Evolutionary conservation across 2,888 invertebrate species (phyloP).

Genomic region (Prosopocoilus inquinatus): DNA sequence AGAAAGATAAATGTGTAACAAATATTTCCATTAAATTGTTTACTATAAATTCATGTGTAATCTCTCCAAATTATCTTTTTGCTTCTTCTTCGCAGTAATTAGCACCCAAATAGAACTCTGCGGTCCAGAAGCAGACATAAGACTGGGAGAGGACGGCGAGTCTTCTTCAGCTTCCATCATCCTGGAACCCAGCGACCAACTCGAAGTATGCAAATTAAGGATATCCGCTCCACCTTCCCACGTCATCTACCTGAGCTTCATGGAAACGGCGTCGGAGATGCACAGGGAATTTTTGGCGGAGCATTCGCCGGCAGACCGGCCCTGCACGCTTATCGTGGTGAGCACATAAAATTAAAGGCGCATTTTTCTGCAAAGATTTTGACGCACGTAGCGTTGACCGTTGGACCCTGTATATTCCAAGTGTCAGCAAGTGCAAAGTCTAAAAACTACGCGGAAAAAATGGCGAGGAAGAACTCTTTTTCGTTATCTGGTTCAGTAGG

Average conservation of each 20-base stretch:
- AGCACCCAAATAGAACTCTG: neutral
- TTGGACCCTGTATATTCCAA: neutral
- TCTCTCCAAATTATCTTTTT: too few species aligned
- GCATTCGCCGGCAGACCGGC: slow-evolving; percentile 21
- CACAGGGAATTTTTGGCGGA: slow-evolving; percentile 19
- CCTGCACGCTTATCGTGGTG: slow-evolving; percentile 39
- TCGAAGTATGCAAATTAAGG: slow-evolving; percentile 31
- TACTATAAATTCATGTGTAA: too few species aligned
- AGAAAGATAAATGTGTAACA: too few species aligned
- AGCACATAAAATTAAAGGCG: slow-evolving; percentile 24
- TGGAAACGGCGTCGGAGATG: slow-evolving; percentile 12
- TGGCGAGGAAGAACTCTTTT: neutral
- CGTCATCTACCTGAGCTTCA: slow-evolving; percentile 34
- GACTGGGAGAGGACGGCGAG: slow-evolving; percentile 29
- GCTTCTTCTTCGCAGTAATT: neutral
- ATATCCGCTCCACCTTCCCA: slow-evolving; percentile 40
- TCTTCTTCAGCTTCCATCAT: slow-evolving; percentile 32
- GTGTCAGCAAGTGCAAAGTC: neutral
- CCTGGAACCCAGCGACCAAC: slow-evolving; percentile 27
- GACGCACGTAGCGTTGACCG: neutral
- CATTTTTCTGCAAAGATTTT: neutral
- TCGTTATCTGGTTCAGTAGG: neutral
- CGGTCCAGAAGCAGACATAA: slow-evolving; percentile 23
- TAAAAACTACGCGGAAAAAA: neutral
- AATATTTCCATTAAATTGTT: too few species aligned